Evolutionary conservation across 2,888 invertebrate species (phyloP), one percentile per base, ranked within the genome.

Genomic region (Drosophila paracracens): DNA sequence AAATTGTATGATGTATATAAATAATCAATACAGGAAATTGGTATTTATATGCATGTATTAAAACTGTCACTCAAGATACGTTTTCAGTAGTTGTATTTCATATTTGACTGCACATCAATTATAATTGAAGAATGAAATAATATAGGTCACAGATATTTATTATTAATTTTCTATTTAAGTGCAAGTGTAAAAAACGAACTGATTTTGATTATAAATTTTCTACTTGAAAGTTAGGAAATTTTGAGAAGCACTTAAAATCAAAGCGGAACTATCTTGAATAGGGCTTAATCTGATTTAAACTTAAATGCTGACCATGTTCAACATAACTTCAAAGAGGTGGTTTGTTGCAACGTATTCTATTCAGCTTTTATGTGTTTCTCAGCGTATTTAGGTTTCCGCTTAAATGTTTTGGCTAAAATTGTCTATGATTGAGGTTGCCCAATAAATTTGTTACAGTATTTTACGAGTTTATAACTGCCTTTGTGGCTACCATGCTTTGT

Each of bases 371-470:
- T 33, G 36, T 16, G 25, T 40, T 13, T 21, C 18, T 58, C 8
- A 77, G 67, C 4, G 64, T 57, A 73, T 75, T 7, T n/a, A 29
- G 38, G 16, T 50, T 56, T 74, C 77, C 58, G 35, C 11, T 21
- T 48, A 10, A 29, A 35, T 25, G 11, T 40, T 16, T n/a, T 1
- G 13, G 11, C 40, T n/a, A 11, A 46, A 43, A 64, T n/a, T 10
- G 35, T 46, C 38, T 13, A 52, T 50, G 29, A 53, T 52, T 72
- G 46, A 43, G 61, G 48, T 90, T 88, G 59, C 87, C 53, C 84
- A 90, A 89, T 90, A 76, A 90, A 88, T 82, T 79, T 81, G 88
- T 88, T 87, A 83, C 70, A 87, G 70, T 89, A 89, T 88, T 90
- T 88, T 88, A 88, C 74, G 74, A 76, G 76, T 71, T 79, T 90